Base-by-base conservation (phyloP, 2,113 vertebrate genomes). In the Ptyas mucosa region DNA sequence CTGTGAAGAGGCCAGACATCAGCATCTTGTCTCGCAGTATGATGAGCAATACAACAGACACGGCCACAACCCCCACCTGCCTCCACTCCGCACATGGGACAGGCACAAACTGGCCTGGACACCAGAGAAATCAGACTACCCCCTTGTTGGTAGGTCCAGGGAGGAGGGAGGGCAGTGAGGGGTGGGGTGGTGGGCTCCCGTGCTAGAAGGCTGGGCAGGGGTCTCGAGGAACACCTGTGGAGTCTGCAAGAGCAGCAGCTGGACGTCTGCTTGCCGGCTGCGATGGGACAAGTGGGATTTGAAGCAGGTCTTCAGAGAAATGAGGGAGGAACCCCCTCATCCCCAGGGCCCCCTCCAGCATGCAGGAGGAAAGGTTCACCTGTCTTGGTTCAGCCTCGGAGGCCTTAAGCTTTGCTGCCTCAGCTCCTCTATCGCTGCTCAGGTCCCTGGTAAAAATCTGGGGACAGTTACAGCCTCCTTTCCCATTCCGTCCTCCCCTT, bases 61-160 rank as follows among this genome's bases (percentile, higher is more conserved):
- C 0, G 9, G 90, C 46, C 95, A 94, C 0, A 97, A 96, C 75
- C 95, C 96, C 0, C 21, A 88, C 43, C 93, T 98, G 96, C 97
- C 97, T 43, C 81, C 92, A 0, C 89, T 96, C 46, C 96, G 89
- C 54, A 91, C 87, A 26, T 98, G 98, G 97, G 95, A 93, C 4
- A 49, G 93, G 6, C 94, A 94, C 87, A 98, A 94, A 57, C 1
- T 96, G 93, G 94, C 95, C 61, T 98, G 98, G 98, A 57, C 97
- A 88, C 98, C 98, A 6, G 96, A 98, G 96, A 98, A 96, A 93
- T 61, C 97, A 0, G 97, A 98, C 92, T 97, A 96, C 91, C 98
- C 98, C 2, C 61, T 97, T 88, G 92, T 94, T 12, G 98, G 98
- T 98, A 97, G 1, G 92, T 89, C 3, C 5, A 0, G 6, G 24